Evolutionary conservation across 2,113 vertebrate species (phyloP).

Genomic region (Ciconia boyciana): DNA sequence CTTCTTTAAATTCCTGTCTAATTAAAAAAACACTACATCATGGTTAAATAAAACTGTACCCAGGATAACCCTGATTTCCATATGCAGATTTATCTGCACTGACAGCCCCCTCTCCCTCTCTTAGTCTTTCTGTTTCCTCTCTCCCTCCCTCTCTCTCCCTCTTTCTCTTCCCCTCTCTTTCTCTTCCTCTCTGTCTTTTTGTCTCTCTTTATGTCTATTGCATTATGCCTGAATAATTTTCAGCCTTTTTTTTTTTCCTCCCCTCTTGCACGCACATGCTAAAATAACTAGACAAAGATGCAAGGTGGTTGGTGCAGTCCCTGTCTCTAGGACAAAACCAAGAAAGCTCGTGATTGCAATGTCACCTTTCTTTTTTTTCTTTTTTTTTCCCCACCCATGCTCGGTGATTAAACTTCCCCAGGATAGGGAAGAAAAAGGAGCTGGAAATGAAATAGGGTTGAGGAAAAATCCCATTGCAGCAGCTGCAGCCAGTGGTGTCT

Average conservation of each 20-base stretch:
- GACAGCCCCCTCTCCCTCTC: slow-evolving; percentile 78
- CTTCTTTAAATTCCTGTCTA: slow-evolving; percentile 74
- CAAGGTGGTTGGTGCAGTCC: slow-evolving; percentile 72
- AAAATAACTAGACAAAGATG: slow-evolving; percentile 73
- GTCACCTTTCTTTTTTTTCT: slow-evolving; percentile 25
- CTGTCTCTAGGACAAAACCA: slow-evolving; percentile 54
- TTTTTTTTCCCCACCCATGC: slow-evolving; percentile 1
- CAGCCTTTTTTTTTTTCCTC: slow-evolving; percentile 77
- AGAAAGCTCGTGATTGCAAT: slow-evolving; percentile 60
- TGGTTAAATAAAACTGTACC: slow-evolving; percentile 87
- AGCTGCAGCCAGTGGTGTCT: slow-evolving; percentile 68
- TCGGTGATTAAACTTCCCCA: slow-evolving; percentile 73
- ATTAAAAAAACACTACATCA: slow-evolving; percentile 81
- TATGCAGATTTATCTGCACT: slow-evolving; percentile 95
- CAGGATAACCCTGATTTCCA: slow-evolving; percentile 94
- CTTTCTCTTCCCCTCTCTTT: slow-evolving; percentile 72
- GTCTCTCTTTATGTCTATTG: slow-evolving; percentile 72
- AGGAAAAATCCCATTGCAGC: slow-evolving; percentile 64
- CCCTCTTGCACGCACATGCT: slow-evolving; percentile 46
- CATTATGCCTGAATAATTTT: slow-evolving; percentile 88
- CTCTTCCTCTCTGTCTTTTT: slow-evolving; percentile 52
- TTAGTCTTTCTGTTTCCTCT: slow-evolving; percentile 56
- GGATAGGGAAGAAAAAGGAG: slow-evolving; percentile 64
- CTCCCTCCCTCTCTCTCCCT: slow-evolving; percentile 65
- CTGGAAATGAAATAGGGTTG: slow-evolving; percentile 65